Evolutionary conservation across 2,113 vertebrate genomes (phyloP).

Genomic region (Lontra canadensis): DNA sequence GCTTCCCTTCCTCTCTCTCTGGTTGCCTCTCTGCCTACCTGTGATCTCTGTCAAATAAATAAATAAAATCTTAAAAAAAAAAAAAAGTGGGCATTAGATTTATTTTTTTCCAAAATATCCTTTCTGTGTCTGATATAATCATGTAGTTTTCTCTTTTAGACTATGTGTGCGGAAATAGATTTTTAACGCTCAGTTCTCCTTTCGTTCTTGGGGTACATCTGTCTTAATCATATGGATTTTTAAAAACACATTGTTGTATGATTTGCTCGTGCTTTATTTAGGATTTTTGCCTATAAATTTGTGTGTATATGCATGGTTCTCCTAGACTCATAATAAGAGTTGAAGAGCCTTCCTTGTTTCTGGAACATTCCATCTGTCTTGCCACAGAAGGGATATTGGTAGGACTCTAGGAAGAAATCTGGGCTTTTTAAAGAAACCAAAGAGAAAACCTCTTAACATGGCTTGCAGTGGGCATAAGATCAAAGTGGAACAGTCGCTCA

Average conservation of each 20-base stretch:
- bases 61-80: no score
- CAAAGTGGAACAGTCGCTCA: background rate
- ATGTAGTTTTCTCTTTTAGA: background rate
- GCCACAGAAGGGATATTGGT: background rate
- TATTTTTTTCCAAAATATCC: background rate
- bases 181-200: background rate
- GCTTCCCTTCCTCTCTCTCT: no score
- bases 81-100: background rate
- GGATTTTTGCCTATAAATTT: background rate
- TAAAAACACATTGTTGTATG: background rate
- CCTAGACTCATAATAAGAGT: background rate
- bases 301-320: background rate
- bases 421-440: background rate
- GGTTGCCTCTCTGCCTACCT: no score
- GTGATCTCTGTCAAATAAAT: no score
- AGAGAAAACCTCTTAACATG: background rate
- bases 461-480: background rate
- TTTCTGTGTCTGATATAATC: background rate
- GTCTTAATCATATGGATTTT: background rate
- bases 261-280: background rate
- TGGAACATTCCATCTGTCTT: constrained; percentile 2
- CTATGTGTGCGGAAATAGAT: background rate
- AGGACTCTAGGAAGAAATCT: background rate
- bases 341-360: background rate
- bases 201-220: background rate